A percentile compares a stretch with the other conserved stretches of the same genome.
Evolutionary conservation across 2,797 vertebrate species (phyloP).

Genomic region (Sphenodon punctatus): DNA sequence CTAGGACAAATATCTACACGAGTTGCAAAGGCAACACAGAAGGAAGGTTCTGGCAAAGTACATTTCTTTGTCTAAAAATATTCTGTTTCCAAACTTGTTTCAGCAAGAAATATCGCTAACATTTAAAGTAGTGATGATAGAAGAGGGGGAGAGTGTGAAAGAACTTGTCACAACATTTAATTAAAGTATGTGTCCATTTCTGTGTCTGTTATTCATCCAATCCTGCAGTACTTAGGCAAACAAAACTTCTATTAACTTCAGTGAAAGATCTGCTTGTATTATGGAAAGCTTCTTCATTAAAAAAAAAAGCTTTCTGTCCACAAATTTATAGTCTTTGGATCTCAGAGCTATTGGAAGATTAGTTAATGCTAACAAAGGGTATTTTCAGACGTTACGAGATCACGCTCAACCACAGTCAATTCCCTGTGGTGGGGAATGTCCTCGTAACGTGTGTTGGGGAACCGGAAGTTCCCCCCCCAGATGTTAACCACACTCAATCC

Average conservation of each 20-base stretch:
- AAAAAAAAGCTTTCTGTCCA: neutral
- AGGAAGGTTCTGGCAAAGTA: neutral
- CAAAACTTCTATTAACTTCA: neutral
- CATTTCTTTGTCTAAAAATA: neutral
- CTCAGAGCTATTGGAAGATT: neutral
- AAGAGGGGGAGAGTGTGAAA: neutral
- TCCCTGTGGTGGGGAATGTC: too few species aligned
- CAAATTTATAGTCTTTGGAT: neutral
- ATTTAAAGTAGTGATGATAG: neutral
- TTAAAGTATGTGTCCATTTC: too few species aligned
- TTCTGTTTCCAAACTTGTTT: neutral
- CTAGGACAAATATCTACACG: neutral
- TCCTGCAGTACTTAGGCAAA: neutral
- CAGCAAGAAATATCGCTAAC: neutral
- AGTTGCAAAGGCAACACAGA: neutral
- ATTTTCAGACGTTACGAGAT: too few species aligned
- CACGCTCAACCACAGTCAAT: too few species aligned
- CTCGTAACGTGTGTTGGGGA: too few species aligned
- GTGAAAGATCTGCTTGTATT: neutral
- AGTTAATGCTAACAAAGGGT: neutral
- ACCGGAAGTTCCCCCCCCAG: too few species aligned
- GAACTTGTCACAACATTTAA: too few species aligned
- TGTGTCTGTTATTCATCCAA: neutral
- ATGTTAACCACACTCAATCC: too few species aligned
- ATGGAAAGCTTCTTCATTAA: neutral